Evolutionary conservation across 2,797 vertebrate species (phyloP), one percentile per base, ranked within the genome.

Genomic region (Cyprinella venusta): DNA sequence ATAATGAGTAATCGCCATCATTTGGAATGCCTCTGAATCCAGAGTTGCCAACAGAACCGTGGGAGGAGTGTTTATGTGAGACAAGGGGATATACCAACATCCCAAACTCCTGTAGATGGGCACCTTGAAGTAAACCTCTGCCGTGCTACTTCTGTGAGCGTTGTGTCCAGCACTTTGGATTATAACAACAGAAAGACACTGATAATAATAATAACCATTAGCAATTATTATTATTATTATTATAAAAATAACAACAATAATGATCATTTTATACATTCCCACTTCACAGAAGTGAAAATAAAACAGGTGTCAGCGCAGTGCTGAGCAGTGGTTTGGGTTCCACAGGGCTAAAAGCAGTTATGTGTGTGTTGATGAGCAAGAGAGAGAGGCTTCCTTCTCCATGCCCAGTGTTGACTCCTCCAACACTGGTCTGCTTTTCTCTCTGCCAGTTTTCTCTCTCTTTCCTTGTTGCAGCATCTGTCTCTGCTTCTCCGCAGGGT

Each of bases 201-300:
- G 69, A 84, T 78, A 81, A 80, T 76, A 87, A 92, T 90, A 91
- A 93, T 89, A 91, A 93, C 88, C 87, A 91, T 90, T 91, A 91
- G 92, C 81, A 86, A 88, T 83, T 83, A 90, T 94, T 91, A 95
- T 95, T 91, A 95, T 95, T 91, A 94, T 95, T 94, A 93, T 94
- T 93, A 95, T 95, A 94, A 94, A 94, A 94, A 94, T 92, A 94
- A 95, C 90, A 94, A 92, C 89, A 93, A 88, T 91, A 90, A 92
- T 89, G 89, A 89, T 89, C 87, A 91, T 93, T 90, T 91, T 91
- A 89, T 95, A 90, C 95, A 95, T 93, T 97, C 95, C 94, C 96
- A 99, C 98, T 99, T 99, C 98, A 99, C 94, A 98, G 98, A 99
- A 99, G 98, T 98, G 97, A 98, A 96, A 95, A 95, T 95, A 93